Conservation (phyloP, 2,797 vertebrate species). For the Malacoctenus gilli region DNA sequence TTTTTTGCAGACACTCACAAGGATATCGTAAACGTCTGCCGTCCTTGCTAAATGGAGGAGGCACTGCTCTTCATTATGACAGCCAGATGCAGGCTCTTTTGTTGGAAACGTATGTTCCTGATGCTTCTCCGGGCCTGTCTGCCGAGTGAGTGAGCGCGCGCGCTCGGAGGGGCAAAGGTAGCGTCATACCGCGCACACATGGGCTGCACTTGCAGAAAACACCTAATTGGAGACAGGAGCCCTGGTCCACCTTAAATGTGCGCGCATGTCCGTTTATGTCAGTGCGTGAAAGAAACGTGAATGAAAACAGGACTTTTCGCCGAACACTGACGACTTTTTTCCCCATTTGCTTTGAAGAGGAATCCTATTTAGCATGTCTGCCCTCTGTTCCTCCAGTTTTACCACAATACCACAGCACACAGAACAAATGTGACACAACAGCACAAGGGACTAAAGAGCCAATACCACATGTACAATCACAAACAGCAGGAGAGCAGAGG, state of each 20-base stretch:
- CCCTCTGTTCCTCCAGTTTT: conserved; percentile 23
- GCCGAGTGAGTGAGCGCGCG: conserved; percentile 19
- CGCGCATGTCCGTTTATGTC: conserved; percentile 33
- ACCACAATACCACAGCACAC: conserved; percentile 57
- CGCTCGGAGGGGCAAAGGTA: conserved; percentile 36
- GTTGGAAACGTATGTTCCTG: conserved; percentile 42
- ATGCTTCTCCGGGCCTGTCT: conserved; percentile 47
- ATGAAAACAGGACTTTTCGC: conserved; percentile 41
- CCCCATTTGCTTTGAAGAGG: conserved; percentile 56
- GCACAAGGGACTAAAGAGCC: conserved; percentile 45
- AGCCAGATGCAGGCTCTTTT: conserved; percentile 57
- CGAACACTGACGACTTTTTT: conserved; percentile 32
- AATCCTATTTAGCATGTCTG: conserved; percentile 39
- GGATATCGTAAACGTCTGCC: conserved; percentile 36
- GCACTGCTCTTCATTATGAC: conserved; percentile 49
- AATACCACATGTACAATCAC: conserved; percentile 56
- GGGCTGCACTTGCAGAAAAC: conserved; percentile 64
- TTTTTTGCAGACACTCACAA: conserved; percentile 30
- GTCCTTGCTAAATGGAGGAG: conserved; percentile 24
- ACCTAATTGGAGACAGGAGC: conserved; percentile 58
- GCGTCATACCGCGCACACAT: conserved; percentile 58
- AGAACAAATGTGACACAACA: conserved; percentile 56
- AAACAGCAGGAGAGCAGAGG: conserved; percentile 50
- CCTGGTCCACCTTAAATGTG: conserved; percentile 24
- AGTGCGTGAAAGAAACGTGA: conserved; percentile 31